Evolutionary conservation across 1,140 invertebrate species (phyloP), one percentile per base, ranked within the genome.

Genomic region (Scaptomyza graminum): DNA sequence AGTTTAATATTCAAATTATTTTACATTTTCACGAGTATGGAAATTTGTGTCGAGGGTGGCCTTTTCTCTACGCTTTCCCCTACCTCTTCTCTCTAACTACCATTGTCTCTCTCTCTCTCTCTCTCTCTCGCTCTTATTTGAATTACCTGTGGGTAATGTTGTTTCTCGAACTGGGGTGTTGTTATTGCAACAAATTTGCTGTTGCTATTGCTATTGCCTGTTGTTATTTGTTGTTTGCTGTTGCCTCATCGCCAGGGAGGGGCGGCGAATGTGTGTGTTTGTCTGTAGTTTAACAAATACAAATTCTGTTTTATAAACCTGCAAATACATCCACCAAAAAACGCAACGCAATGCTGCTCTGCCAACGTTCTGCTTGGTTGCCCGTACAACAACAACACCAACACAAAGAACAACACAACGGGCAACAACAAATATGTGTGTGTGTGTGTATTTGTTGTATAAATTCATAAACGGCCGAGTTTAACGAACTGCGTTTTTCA

Each of bases 1-100:
- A 61, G 69, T 82, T 79, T 83, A 79, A 88, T 82, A 87, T 87
- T 87, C 79, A 82, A 88, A 82, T 81, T 87, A 81, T 69, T 69
- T 68, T 28, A 68, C 55, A 55, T 66, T 65, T 43, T 57, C 60
- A 65, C 47, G 46, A 54, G 59, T 60, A 51, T 57, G 76, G 55
- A 79, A 79, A 65, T 67, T 41, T 54, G 51, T 11, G 18, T 28
- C 18, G 54, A 34, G 64, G 69, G 59, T 63, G 50, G 43, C 8
- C 11, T 59, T 34, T 34, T 25, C 15, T 34, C 22, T 16, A 22
- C 18, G 18, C 1, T 22, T 22, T 22, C 18, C 0, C 18, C 18
- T 22, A 22, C 5, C 13, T n/a, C n/a, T n/a, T n/a, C 11, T 13
- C 9, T 5, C 12, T 37, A 39, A n/a, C n/a, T n/a, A n/a, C n/a